These are phyloP conservation scores for Pygoscelis adeliae DNA, from an alignment of 2,113 vertebrate species.

Conservation along the genomic window DNA sequence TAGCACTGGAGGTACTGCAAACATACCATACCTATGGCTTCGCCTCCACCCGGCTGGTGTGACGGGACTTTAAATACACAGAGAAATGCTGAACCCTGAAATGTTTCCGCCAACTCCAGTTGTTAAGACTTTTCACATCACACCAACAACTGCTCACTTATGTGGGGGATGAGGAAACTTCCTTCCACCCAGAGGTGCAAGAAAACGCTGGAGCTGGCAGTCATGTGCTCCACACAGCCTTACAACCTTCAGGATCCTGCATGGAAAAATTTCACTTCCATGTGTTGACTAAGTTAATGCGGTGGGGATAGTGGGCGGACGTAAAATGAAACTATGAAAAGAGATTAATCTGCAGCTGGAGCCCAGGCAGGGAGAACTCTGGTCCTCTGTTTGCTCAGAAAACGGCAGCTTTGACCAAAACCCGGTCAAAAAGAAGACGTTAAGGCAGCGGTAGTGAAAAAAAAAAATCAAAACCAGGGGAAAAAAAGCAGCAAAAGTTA, in stretches of 20 bases:
- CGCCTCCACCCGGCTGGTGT: neutral
- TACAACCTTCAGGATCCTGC: conserved; percentile 20
- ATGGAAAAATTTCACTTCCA: conserved; percentile 67
- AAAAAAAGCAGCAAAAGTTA: neutral
- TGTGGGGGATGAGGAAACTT: conserved; percentile 1
- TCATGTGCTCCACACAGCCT: conserved; percentile 33
- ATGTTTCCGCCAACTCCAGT: neutral
- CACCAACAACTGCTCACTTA: neutral
- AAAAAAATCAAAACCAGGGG: neutral
- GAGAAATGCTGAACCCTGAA: neutral
- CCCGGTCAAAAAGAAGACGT: neutral
- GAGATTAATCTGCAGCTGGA: conserved; percentile 57
- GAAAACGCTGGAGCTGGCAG: conserved; percentile 24
- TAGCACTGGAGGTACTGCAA: neutral
- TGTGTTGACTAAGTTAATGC: conserved; percentile 46
- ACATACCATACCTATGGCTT: neutral
- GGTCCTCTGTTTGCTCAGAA: conserved; percentile 9
- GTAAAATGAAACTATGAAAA: conserved; percentile 48
- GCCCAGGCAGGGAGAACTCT: conserved; percentile 19
- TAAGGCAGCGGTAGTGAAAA: neutral
- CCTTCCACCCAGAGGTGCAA: conserved; percentile 35
- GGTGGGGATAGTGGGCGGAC: conserved; percentile 29
- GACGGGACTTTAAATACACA: neutral
- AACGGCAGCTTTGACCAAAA: conserved; percentile 20
- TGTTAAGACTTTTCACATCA: conserved; percentile 7